A percentile compares a stretch with the other conserved stretches of the same genome.
These are phyloP conservation scores for Anoplius nigerrimus DNA, from an alignment of 2,888 invertebrate genomes.

Conservation along the genomic window DNA sequence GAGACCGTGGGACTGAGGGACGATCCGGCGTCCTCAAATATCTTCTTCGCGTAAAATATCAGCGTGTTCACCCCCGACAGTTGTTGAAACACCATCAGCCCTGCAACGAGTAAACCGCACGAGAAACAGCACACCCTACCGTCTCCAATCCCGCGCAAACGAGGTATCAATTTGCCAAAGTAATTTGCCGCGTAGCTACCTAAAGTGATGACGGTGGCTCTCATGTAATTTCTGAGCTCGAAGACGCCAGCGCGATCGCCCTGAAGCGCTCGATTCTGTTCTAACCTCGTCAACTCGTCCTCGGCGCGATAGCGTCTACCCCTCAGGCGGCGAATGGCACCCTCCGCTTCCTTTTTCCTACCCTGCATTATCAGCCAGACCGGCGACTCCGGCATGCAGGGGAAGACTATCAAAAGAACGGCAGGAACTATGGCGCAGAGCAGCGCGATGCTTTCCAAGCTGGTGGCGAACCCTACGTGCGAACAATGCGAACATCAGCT, in stretches of 20 bases:
- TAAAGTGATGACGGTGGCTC: constrained; percentile 43
- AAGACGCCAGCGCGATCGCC: constrained; percentile 43
- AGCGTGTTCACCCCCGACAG: constrained; percentile 80
- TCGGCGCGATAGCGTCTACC: constrained; percentile 79
- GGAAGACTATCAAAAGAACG: constrained; percentile 75
- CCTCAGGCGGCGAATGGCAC: constrained; percentile 80
- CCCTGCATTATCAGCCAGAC: constrained; percentile 79
- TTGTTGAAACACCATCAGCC: constrained; percentile 82
- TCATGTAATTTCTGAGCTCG: constrained; percentile 42
- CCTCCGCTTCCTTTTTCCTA: constrained; percentile 78
- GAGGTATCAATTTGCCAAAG: not conserved
- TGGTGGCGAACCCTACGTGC: constrained; percentile 68
- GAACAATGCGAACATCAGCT: no score
- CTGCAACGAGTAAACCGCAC: no score
- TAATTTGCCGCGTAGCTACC: constrained; percentile 37
- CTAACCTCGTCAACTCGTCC: constrained; percentile 77
- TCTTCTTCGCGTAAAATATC: constrained; percentile 78
- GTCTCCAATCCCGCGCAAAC: no score
- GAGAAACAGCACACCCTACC: no score
- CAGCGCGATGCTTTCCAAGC: constrained; percentile 75
- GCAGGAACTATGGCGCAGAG: constrained; percentile 74
- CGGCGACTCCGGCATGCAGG: constrained; percentile 85
- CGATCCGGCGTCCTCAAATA: constrained; percentile 76
- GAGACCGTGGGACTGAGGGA: constrained; percentile 72
- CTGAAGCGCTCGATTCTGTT: constrained; percentile 51